Conservation (phyloP, 2,888 invertebrate species). For the Dastarcus helophoroides region DNA sequence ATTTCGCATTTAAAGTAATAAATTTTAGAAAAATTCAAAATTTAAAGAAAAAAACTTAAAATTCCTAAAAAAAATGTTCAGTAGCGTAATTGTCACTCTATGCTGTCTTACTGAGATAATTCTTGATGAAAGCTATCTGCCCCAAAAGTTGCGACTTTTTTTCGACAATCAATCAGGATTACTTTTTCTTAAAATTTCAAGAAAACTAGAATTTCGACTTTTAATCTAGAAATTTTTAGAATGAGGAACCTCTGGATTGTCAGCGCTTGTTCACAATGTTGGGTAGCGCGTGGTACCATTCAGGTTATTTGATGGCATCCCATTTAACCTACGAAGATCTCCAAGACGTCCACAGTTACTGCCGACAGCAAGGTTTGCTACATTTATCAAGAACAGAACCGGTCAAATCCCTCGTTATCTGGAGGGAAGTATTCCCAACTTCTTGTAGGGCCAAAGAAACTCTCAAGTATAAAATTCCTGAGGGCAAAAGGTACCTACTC, state of each 20-base stretch:
- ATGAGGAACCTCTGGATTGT: constrained; percentile 64
- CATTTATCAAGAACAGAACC: constrained; percentile 54
- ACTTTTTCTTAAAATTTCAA: too few relatives aligned
- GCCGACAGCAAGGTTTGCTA: constrained; percentile 63
- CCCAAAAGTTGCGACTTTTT: too few relatives aligned
- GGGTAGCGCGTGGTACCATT: constrained; percentile 42
- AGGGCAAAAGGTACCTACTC: constrained; percentile 61
- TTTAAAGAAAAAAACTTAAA: too few relatives aligned
- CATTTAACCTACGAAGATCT: constrained; percentile 67
- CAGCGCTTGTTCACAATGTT: constrained; percentile 52
- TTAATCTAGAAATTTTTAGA: constrained; percentile 41
- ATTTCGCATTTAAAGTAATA: too few relatives aligned
- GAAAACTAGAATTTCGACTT: too few relatives aligned
- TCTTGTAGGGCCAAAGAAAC: constrained; percentile 34
- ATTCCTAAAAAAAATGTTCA: too few relatives aligned
- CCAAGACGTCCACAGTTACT: constrained; percentile 61
- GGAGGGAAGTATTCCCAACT: constrained; percentile 61
- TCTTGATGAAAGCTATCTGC: too few relatives aligned
- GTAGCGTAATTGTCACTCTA: too few relatives aligned
- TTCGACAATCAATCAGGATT: too few relatives aligned
- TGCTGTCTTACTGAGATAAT: too few relatives aligned
- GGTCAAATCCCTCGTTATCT: constrained; percentile 59
- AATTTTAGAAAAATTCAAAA: too few relatives aligned
- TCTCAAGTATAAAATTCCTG: constrained; percentile 34
- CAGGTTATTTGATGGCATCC: constrained; percentile 63